Evolutionary conservation across 1,140 invertebrate genomes (phyloP), one percentile per base, ranked within the genome.

Genomic region (Brachystomella parvula): DNA sequence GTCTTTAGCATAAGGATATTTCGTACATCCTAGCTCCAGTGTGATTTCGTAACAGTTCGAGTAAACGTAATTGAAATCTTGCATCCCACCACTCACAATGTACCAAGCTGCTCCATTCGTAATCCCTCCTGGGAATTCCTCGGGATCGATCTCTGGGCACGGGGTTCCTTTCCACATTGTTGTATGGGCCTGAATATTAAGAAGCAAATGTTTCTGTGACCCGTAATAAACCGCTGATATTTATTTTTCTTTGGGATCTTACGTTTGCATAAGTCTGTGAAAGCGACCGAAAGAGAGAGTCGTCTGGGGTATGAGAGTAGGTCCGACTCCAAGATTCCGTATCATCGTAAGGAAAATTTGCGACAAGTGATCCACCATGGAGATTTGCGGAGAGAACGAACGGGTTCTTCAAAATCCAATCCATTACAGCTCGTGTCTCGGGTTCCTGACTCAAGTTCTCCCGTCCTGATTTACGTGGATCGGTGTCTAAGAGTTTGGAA

Each of bases 321-420:
- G 67, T 30, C 67, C 66, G 64, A 65, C 64, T 39, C 75, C 75
- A 58, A 12, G 69, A 65, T 21, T 77, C 74, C 76, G 82, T 85
- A 74, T 91, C 88, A 76, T 96, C 94, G 75, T 83, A 97, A 0
- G 94, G 94, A 80, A 94, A 96, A 79, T 96, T 96, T 24, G 93
- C 92, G 0, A 96, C 93, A 56, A 96, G 77, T 26, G 91, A 89
- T 9, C 93, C 92, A 17, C 95, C 96, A 76, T 99, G 96, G 2
- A 99, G 79, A 81, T 98, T 98, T 1, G 95, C 94, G 0, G 94
- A 98, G 1, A 98, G 78, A 2, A 98, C 94, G 81, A 99, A 99
- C 0, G 92, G 93, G 73, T 88, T 82, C 2, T 83, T 80, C 9
- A 83, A 77, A 1, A 94, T 86, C 96, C 96, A 99, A 39, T 89